Base-by-base conservation (phyloP, 2,797 vertebrate species). In the Threskiornis aethiopicus region DNA sequence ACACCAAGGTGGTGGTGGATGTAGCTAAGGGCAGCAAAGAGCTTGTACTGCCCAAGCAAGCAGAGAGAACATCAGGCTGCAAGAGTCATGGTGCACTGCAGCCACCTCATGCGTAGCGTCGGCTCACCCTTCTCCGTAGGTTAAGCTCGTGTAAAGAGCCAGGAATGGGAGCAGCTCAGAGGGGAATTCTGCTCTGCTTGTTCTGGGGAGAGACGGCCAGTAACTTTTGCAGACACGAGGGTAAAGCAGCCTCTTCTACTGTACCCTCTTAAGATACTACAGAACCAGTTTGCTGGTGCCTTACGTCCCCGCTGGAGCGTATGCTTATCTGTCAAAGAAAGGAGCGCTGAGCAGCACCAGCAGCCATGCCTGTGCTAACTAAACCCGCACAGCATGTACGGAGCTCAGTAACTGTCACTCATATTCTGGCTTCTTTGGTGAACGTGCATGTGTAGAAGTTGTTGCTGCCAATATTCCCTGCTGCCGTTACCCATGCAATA, bases 371-470 rank as follows among this genome's bases (percentile, higher is more conserved):
- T 47, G 31, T 19, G 46, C 37, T 17, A 13, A 26, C 31, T 29
- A 17, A 26, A 42, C 8, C 20, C 11, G 39, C 2, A 2, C 4
- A 11, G 44, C 49, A 58, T 6, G 0, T 26, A 6, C 35, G 24
- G 58, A 28, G 22, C 25, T 29, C 41, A 4, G 70, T 11, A 61
- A 17, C 24, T 4, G 37, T 4, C 15, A 21, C 19, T 55, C 29
- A 3, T 25, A 2, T 6, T 21, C 55, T 18, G 39, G 19, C 5
- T 42, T 13, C 37, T 70, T 9, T 16, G 25, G 15, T 55, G 59
- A 24, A 25, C 1, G 1, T 4, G 5, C 10, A 2, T 1, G 3
- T 15, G 44, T 64, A 9, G 37, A 58, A 41, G n/a, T 17, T 1
- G 0, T 33, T 15, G n/a, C 33, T 83, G 44, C 42, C 47, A n/a